A percentile compares a stretch with the other conserved stretches of the same genome.
phyloP scores from a whole-genome alignment of 2,888 invertebrate species.

The Drosophila diplacantha region DNA sequence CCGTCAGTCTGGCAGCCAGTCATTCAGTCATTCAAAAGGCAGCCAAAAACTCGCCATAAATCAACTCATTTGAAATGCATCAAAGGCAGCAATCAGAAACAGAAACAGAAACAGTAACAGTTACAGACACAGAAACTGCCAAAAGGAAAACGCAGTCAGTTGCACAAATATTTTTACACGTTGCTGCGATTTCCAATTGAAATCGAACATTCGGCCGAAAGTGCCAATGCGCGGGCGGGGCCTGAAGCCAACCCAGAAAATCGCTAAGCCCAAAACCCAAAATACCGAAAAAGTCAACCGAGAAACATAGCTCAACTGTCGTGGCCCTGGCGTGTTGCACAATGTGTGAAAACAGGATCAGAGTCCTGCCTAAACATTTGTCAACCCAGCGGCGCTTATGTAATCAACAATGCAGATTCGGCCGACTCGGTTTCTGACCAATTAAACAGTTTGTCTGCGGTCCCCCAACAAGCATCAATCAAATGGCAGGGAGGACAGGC shows the following conservation, averaged over 20 bases:
- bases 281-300: conserved; percentile 6
- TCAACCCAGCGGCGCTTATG: conserved; percentile 63
- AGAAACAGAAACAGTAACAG: conserved; percentile 57
- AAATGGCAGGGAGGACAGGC: conserved; percentile 60
- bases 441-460: conserved; percentile 69
- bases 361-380: conserved; percentile 66
- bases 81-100: conserved; percentile 73
- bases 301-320: conserved; percentile 22
- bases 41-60: conserved; percentile 68
- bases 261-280: conserved; percentile 4
- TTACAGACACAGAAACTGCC: conserved; percentile 38
- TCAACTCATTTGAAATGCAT: conserved; percentile 74
- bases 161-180: conserved; percentile 71
- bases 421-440: conserved; percentile 38
- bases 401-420: conserved; percentile 56
- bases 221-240: conserved; percentile 67
- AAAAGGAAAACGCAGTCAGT: conserved; percentile 56
- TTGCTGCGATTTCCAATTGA: conserved; percentile 62
- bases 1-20: conserved; percentile 38
- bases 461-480: conserved; percentile 66
- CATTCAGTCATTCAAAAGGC: conserved; percentile 59
- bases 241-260: conserved; percentile 29
- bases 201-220: conserved; percentile 39
- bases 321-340: conserved; percentile 58
- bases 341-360: conserved; percentile 70